A percentile compares a stretch with the other conserved stretches of the same genome.
Evolutionary conservation across 2,113 vertebrate genomes (phyloP).

Genomic region (Sinosuthora webbiana): DNA sequence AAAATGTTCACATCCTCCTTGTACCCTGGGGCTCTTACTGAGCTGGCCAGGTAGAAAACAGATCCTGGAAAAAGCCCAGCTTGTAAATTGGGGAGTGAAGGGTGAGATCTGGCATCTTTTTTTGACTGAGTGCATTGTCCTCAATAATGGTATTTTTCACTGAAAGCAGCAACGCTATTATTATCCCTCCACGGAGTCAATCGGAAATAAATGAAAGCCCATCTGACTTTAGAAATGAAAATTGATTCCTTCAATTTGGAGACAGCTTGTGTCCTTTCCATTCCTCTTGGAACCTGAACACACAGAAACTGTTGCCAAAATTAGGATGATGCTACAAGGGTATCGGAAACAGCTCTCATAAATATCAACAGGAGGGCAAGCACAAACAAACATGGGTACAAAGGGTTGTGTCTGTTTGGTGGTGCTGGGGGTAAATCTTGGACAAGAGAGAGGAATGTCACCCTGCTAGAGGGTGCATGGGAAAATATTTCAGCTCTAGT

Average conservation of each 20-base stretch:
- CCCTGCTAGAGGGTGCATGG: slow-evolving; percentile 1
- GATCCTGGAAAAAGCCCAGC: background rate
- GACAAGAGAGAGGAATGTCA: slow-evolving; percentile 37
- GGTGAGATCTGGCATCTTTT: background rate
- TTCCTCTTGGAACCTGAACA: background rate
- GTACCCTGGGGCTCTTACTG: background rate
- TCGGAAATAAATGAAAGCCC: slow-evolving; percentile 25
- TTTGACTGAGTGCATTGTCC: background rate
- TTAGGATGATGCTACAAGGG: background rate
- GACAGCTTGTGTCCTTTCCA: background rate
- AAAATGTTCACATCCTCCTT: background rate
- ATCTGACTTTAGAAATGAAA: slow-evolving; percentile 36
- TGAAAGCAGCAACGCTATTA: background rate
- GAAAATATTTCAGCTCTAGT: slow-evolving; percentile 38
- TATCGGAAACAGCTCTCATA: background rate
- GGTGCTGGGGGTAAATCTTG: background rate
- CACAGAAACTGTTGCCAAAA: slow-evolving; percentile 10
- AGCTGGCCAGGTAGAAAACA: background rate
- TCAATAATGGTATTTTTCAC: background rate
- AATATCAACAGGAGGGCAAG: slow-evolving; percentile 23
- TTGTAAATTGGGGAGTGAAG: background rate
- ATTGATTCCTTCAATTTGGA: slow-evolving; percentile 42
- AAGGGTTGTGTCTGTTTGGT: background rate
- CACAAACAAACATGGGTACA: slow-evolving; percentile 29
- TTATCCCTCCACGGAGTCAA: slow-evolving; percentile 16